Evolutionary conservation across 2,797 vertebrate species (phyloP), one percentile per base, ranked within the genome.

Genomic region (Notoglanidium macrostoma): DNA sequence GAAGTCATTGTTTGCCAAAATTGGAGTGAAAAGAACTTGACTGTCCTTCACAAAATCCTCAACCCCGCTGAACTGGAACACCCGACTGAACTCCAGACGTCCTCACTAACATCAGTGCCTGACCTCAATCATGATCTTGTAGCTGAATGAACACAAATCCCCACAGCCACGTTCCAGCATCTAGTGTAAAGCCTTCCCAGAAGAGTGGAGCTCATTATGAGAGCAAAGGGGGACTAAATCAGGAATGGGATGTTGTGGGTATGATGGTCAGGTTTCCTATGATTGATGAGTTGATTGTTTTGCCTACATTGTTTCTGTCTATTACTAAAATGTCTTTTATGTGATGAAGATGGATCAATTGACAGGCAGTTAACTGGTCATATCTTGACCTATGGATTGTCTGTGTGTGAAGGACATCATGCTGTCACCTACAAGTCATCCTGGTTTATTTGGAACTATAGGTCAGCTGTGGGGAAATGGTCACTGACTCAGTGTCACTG

Each of bases 401-500:
- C 4, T 63, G 21, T 35, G 21, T 63, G 68, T 74, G 44, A 40
- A 59, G 23, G 26, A 44, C 67, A 61, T 40, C 15, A 35, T 83
- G 54, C 76, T 76, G 26, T 84, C 51, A 57, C 86, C 26, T 51
- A 2, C 65, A 26, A 54, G 63, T 70, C 32, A 65, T 72, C 26
- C 44, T 1, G 55, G 76, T 44, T 40, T 57, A 51, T 86, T 81
- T 21, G 67, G 76, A 73, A 29, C 55, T 73, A 32, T 49, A 49
- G 55, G 55, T 82, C 67, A 61, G 26, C 26, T 55, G 29, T 29
- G 32, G 55, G 11, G 15, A 23, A 54, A 32, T 19, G 63, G 23
- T 78, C 29, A 85, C 32, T 78, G 73, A 65, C 57, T 77, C 72
- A 46, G 40, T 54, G n/a, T 63, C 23, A 51, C 59, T 67, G 73